Percentiles rank a stretch among this genome's conserved stretches.
phyloP scores from a whole-genome alignment of 2,888 invertebrate genomes.

The Drosophila nigritarsus region DNA sequence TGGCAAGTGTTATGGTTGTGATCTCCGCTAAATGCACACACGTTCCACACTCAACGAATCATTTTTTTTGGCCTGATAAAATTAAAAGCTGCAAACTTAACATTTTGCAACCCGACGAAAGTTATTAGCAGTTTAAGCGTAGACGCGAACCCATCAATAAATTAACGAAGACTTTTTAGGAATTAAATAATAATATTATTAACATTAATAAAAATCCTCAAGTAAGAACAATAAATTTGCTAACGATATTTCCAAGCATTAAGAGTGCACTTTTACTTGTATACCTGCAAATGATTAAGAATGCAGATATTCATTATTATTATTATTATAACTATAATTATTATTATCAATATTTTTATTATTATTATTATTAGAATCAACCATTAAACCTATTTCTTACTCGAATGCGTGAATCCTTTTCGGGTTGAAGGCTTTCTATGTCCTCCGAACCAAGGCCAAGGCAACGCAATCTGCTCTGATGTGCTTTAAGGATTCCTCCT shows the following conservation, averaged over 20 bases:
- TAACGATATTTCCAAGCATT: background rate
- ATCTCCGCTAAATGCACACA: background rate
- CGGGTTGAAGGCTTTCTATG: background rate
- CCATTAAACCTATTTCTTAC: background rate
- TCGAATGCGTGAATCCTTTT: background rate
- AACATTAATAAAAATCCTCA: background rate
- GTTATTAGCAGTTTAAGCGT: background rate
- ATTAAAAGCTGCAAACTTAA: background rate
- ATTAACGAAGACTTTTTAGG: too few species aligned
- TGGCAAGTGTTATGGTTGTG: constrained; percentile 5
- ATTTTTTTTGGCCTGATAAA: background rate
- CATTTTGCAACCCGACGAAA: background rate
- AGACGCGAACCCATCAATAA: constrained; percentile 3
- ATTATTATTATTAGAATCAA: background rate
- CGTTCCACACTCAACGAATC: constrained; percentile 41
- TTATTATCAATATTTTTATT: background rate
- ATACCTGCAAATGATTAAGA: background rate
- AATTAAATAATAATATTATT: too few species aligned
- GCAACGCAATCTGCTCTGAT: background rate
- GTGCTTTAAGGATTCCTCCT: background rate
- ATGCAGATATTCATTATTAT: background rate
- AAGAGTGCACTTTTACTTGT: background rate
- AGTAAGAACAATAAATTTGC: background rate
- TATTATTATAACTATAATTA: background rate
- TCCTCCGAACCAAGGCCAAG: background rate